These are phyloP conservation scores for Daphoenositta chrysoptera DNA, from an alignment of 2,113 vertebrate species.

Conservation along the genomic window DNA sequence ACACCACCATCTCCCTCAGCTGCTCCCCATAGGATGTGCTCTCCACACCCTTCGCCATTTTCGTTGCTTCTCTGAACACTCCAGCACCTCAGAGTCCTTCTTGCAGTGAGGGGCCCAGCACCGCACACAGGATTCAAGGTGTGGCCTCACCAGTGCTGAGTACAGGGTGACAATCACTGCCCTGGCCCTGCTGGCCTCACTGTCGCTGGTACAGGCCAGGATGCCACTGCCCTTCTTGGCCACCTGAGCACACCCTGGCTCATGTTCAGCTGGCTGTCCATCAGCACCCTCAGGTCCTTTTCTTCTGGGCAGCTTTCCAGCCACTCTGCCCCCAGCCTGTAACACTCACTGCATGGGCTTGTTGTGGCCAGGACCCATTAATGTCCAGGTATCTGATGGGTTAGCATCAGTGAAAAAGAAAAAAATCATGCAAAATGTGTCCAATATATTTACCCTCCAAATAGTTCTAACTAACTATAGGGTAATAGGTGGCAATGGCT, in stretches of 20 bases:
- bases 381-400: neutral
- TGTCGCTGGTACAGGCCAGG: neutral
- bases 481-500: neutral
- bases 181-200: neutral
- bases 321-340: neutral
- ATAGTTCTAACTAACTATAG: neutral
- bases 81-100: neutral
- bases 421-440: neutral
- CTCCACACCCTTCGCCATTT: neutral
- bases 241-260: neutral
- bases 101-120: neutral
- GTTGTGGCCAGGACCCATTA: neutral
- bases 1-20: neutral
- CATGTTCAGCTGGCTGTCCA: neutral
- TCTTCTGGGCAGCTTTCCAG: neutral
- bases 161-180: rapidly evolving
- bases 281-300: neutral
- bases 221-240: neutral
- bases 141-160: neutral
- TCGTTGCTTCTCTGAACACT: neutral
- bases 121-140: rapidly evolving
- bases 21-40: neutral
- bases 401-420: neutral
- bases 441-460: neutral
- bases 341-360: neutral